Evolutionary conservation across 2,113 vertebrate species (phyloP), one percentile per base, ranked within the genome.

Genomic region (Genyomyrus donnyi): DNA sequence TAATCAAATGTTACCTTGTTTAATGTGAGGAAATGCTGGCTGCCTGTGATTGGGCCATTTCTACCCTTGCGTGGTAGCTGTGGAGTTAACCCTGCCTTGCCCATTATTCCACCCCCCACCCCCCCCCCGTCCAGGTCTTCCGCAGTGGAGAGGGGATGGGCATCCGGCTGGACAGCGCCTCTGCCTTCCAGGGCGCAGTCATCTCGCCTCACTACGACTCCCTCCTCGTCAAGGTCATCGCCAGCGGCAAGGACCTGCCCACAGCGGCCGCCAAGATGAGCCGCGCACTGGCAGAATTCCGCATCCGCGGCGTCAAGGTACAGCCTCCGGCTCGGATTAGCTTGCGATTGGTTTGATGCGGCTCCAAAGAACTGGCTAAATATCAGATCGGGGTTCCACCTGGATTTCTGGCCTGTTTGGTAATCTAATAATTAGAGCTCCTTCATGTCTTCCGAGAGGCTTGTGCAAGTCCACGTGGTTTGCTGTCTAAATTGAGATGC

Each of bases 181-280:
- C 98, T 0, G 98, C 98, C 86, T 99, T 98, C 95, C 97, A 98
- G 93, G 98, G 98, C 0, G 97, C 98, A 0, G 7, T 99, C 92
- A 98, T 99, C 91, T 99, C 98, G 0, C 97, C 98, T 0, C 98
- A 99, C 91, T 99, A 99, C 0, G 98, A 99, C 93, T 99, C 98
- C 0, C 95, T 99, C 88, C 95, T 99, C 90, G 98, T 99, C 27
- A 99, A 99, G 90, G 98, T 99, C 92, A 98, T 99, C 9, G 96
- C 97, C 91, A 97, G 97, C 0, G 97, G 97, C 53, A 98, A 98
- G 87, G 97, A 99, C 95, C 96, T 98, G 88, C 95, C 95, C 1
- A 95, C 96, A 0, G 98, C 98, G 0, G 95, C 97, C n/a, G 97
- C 97, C 92, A 99, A 98, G 95, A 97, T 99, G 97, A 97, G 96